Base-by-base conservation (phyloP, 2,888 invertebrate species). In the Danaus chrysippus region DNA sequence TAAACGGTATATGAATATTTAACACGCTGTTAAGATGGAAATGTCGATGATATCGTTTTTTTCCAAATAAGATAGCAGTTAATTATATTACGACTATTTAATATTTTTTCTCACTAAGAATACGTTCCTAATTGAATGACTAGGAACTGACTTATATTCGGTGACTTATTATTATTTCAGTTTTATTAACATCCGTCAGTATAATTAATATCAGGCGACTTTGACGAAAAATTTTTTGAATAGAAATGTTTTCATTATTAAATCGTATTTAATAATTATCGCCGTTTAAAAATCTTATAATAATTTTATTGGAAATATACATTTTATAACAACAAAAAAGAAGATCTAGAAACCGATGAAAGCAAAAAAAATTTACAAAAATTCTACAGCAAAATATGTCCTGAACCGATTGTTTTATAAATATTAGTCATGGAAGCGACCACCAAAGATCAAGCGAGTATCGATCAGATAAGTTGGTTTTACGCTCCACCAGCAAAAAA, bases 401-500 rank as follows among this genome's bases (percentile, higher is more conserved):
- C 46, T 46, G 46, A n/a, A 59, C 44, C 19, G 54, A 59, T 42
- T 42, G 11, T 54, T 43, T 53, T 13, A 54, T 43, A 54, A 43
- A 43, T 19, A 54, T 43, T 43, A 43, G 43, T 54, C 43, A 42
- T 43, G 42, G 53, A 54, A 13, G 19, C 41, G 54, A 59, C 54
- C 53, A 42, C 54, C 54, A 59, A 56, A 63, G 55, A 46, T 42
- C 49, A 34, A 44, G 64, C 57, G 61, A 63, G 65, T 67, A 61
- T 68, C 65, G 64, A 71, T 72, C 64, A 70, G 71, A 69, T 71
- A 68, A 68, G 69, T 71, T 69, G 67, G 66, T 66, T 70, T 69
- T 68, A 66, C 68, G 68, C 61, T 73, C 67, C 69, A 72, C 71
- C 68, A 68, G 74, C 73, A 76, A 77, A 77, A 74, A 76, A 74